A percentile compares a stretch with the other conserved stretches of the same genome.
phyloP scores from a whole-genome alignment of 2,113 vertebrate species.

The Heliornis fulica region DNA sequence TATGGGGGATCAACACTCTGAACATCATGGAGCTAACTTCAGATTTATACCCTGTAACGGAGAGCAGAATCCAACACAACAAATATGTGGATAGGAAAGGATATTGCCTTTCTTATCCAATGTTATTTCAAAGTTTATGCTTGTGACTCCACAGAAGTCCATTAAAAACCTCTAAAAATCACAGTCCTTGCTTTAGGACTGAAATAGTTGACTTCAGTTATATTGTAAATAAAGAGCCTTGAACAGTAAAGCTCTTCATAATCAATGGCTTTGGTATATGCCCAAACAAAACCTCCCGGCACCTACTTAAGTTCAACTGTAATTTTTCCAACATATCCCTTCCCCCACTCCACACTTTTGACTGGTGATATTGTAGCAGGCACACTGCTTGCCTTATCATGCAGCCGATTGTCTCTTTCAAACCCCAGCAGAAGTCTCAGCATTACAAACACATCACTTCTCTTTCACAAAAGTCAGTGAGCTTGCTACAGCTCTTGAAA shows the following conservation, averaged over 20 bases:
- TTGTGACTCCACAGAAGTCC: not conserved
- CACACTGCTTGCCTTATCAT: not conserved
- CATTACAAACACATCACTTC: not conserved
- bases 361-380: accelerated
- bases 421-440: not conserved
- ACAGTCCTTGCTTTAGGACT: not conserved
- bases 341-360: not conserved
- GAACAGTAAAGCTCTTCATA: slow-evolving; percentile 56
- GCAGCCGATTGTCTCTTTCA: not conserved
- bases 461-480: not conserved
- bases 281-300: not conserved
- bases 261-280: slow-evolving; percentile 39
- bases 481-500: not conserved
- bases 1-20: not conserved
- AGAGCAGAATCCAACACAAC: not conserved
- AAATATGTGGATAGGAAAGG: not conserved
- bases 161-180: slow-evolving; percentile 10
- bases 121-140: slow-evolving; percentile 48
- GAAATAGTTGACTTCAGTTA: slow-evolving; percentile 54
- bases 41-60: not conserved
- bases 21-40: not conserved
- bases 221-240: slow-evolving; percentile 40
- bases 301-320: not conserved
- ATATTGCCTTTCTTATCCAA: slow-evolving; percentile 51
- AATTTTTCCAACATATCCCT: not conserved